Base-by-base conservation (phyloP, 2,797 vertebrate species). In the Coranthus polyacanthus region DNA sequence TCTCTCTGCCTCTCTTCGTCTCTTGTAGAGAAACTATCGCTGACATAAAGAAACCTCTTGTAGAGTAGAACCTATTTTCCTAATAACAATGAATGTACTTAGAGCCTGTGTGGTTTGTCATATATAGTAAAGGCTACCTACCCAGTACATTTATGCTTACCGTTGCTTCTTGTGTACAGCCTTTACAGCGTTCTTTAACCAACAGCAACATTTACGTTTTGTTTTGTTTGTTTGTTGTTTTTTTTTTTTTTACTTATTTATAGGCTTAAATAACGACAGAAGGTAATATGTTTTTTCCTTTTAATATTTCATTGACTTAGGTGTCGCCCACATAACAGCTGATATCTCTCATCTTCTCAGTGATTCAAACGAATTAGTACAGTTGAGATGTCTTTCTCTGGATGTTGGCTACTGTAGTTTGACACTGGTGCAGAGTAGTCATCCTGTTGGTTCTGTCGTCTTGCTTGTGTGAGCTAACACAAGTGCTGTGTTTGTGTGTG, bases 61-160 rank as follows among this genome's bases (percentile, higher is more conserved):
- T 87, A 85, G 74, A 78, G 58, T 80, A 79, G 75, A 84, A 34
- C 72, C 63, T 84, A 70, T 84, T 90, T 86, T 87, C 86, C 62
- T 78, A 67, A 47, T 77, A 68, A 78, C 55, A 38, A 72, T 86
- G 84, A 92, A 92, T 92, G 87, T 93, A 89, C 72, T 79, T 80
- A 43, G 65, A 76, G 72, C 70, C 78, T 81, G 73, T 2, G 46
- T 81, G 81, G 56, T 86, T 79, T 83, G 63, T 66, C 69, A 61
- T 69, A 41, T 82, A 32, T 26, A 18, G 26, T 42, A 55, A 66
- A 68, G 73, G 64, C 49, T 47, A 70, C 71, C 67, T 68, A 60
- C 53, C 53, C 67, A 78, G 78, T 72, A 80, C 68, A 75, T 78
- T 72, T 82, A 53, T 66, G 47, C 55, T 70, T 55, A 32, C 36